These are phyloP conservation scores for Eretmodus cyanostictus DNA, from an alignment of 2,113 vertebrate genomes.

Conservation along the genomic window DNA sequence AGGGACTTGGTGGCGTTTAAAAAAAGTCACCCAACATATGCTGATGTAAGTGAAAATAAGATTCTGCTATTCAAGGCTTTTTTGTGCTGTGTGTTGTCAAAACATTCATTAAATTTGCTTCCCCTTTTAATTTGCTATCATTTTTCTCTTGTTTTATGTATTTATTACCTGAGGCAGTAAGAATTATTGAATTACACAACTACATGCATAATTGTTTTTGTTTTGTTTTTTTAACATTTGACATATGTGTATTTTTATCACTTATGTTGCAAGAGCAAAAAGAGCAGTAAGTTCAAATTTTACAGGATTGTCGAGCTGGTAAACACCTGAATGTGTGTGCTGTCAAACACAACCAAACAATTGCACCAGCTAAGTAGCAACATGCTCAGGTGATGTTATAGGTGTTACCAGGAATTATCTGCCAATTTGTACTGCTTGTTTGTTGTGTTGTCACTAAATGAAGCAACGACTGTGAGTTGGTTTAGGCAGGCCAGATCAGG, in stretches of 20 bases:
- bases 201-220: not conserved
- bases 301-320: not conserved
- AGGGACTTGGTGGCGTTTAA: not conserved
- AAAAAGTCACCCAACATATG: conserved; percentile 29
- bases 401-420: not conserved
- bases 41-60: not conserved
- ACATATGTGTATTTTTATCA: not conserved
- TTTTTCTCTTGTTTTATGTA: not conserved
- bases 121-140: not conserved
- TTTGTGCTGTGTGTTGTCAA: not conserved
- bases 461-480: not conserved
- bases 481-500: not conserved
- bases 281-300: not conserved
- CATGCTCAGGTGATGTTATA: not conserved
- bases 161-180: not conserved
- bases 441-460: not conserved
- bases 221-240: fast-evolving
- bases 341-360: not conserved
- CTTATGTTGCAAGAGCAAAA: not conserved
- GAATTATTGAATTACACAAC: not conserved
- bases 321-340: not conserved
- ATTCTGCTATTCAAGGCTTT: not conserved
- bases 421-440: not conserved
- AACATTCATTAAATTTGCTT: not conserved
- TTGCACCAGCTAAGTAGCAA: not conserved